Percentiles rank a stretch among this genome's conserved stretches.
Evolutionary conservation across 2,113 vertebrate genomes (phyloP).

Genomic region (Bungarus multicinctus): DNA sequence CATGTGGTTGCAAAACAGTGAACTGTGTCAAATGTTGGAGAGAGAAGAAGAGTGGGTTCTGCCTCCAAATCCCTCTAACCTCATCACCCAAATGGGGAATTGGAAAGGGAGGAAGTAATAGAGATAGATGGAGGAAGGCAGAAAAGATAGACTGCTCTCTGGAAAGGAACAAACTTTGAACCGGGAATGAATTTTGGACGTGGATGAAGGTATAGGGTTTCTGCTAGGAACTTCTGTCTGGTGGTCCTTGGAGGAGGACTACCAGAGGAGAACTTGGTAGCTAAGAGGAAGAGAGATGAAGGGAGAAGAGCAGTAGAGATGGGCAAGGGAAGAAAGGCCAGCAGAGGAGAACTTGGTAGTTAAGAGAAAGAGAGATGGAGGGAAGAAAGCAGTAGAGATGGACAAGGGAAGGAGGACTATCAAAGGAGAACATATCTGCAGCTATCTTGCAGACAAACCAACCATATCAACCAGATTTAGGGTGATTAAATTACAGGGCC

Average conservation of each 20-base stretch:
- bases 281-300: neutral
- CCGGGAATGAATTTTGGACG: neutral
- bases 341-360: neutral
- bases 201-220: neutral
- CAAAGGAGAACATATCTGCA: neutral
- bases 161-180: neutral
- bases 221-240: neutral
- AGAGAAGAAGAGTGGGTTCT: neutral
- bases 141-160: neutral
- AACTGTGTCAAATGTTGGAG: neutral
- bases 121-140: neutral
- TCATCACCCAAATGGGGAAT: neutral
- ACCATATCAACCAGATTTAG: neutral
- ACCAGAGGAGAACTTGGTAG: neutral
- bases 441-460: neutral
- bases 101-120: neutral
- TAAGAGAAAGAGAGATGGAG: neutral
- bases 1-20: neutral
- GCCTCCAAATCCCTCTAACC: neutral
- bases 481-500: neutral
- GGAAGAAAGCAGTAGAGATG: neutral
- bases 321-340: no score
- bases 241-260: neutral
- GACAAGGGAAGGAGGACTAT: no score
- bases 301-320: neutral